Evolutionary conservation across 2,113 vertebrate genomes (phyloP).

Genomic region (Lampris incognitus): DNA sequence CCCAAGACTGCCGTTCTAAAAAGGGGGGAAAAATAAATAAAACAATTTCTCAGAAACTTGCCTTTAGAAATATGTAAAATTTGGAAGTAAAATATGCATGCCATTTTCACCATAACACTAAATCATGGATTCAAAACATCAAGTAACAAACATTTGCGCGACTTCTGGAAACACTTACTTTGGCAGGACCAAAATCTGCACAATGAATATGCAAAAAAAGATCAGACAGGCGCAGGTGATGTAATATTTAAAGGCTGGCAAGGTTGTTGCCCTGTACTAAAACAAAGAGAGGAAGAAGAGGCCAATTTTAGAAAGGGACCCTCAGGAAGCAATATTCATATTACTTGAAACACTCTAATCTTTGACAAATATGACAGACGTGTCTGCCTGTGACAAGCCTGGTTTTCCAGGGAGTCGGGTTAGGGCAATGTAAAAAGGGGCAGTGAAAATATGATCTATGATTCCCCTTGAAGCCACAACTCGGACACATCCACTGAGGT

Average conservation of each 20-base stretch:
- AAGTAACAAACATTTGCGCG: not conserved
- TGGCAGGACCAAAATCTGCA: slow-evolving; percentile 94
- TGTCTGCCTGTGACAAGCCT: slow-evolving; percentile 5
- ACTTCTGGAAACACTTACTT: slow-evolving; percentile 85
- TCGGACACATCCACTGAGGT: not conserved
- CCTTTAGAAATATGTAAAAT: not conserved
- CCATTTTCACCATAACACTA: not conserved
- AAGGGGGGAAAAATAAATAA: slow-evolving; percentile 27
- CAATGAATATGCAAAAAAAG: slow-evolving; percentile 96
- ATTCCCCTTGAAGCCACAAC: slow-evolving; percentile 8
- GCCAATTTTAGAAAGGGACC: slow-evolving; percentile 15
- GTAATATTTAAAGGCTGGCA: slow-evolving; percentile 97
- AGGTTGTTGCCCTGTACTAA: slow-evolving; percentile 94
- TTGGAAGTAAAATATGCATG: not conserved
- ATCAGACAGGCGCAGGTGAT: slow-evolving; percentile 96
- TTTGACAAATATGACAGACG: not conserved
- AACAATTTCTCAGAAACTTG: no score
- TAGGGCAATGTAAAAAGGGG: not conserved
- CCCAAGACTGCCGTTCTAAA: slow-evolving; percentile 89
- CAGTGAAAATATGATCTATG: not conserved
- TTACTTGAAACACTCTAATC: slow-evolving; percentile 18
- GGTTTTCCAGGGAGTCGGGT: not conserved
- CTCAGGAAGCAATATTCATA: slow-evolving; percentile 11
- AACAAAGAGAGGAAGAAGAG: slow-evolving; percentile 68
- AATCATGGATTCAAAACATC: not conserved